Percentiles rank a stretch among this genome's conserved stretches.
Conservation (phyloP, 2,113 vertebrate genomes). For the Prunella fulvescens region DNA sequence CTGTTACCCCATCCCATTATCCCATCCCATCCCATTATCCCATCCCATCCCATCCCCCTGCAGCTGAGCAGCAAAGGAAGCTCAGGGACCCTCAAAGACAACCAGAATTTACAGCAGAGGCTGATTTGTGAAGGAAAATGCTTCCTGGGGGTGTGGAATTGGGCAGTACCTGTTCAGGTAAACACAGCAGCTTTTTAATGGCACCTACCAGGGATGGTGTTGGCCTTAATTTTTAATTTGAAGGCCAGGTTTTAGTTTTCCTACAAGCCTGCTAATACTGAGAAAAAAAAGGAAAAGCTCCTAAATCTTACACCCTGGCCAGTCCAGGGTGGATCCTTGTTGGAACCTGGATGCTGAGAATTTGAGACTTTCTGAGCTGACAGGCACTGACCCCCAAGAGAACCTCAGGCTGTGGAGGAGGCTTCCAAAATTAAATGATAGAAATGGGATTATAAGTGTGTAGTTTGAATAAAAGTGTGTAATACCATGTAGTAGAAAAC, state of each 20-base stretch:
- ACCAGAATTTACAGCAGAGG: neutral
- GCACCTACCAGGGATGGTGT: neutral
- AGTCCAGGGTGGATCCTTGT: neutral
- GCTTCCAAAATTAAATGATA: neutral
- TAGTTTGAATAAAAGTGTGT: neutral
- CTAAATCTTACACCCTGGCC: neutral
- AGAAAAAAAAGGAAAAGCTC: neutral
- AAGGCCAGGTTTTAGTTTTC: neutral
- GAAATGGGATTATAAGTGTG: no score
- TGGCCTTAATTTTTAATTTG: neutral
- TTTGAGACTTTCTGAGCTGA: neutral
- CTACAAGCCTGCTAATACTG: neutral
- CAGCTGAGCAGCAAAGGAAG: neutral
- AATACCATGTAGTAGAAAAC: neutral
- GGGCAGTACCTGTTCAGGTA: neutral
- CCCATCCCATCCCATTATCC: neutral
- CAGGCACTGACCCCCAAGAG: neutral
- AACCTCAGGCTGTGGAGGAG: neutral
- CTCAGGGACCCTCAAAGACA: neutral
- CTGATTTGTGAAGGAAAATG: neutral
- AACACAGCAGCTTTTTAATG: neutral
- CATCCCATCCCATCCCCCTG: fast-evolving
- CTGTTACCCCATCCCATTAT: neutral
- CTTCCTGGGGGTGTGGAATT: neutral
- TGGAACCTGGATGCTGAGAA: neutral